These are phyloP conservation scores for Ptychadena robeensis DNA, from an alignment of 2,797 vertebrate species.

Conservation along the genomic window DNA sequence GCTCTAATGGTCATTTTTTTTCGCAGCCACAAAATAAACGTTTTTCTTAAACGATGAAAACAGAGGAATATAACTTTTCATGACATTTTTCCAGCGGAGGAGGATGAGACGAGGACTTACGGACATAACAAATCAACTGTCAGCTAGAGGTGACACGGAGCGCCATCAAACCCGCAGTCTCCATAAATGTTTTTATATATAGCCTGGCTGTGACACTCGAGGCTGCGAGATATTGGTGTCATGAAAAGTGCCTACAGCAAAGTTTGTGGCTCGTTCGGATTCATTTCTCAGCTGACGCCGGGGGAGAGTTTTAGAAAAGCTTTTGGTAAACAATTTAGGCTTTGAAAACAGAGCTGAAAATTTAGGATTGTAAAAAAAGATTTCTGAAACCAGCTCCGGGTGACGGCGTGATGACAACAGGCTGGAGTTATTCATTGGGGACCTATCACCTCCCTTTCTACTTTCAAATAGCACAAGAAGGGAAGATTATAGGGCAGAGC, in stretches of 20 bases:
- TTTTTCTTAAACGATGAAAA: slow-evolving; percentile 30
- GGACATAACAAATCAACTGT: slow-evolving; percentile 59
- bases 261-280: slow-evolving; percentile 36
- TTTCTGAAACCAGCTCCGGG: too few relatives aligned
- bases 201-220: slow-evolving; percentile 55
- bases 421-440: not conserved
- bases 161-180: slow-evolving; percentile 6
- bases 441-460: too few relatives aligned
- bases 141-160: slow-evolving; percentile 44
- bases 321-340: slow-evolving; percentile 36
- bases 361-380: not conserved
- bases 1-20: not conserved
- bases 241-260: slow-evolving; percentile 51
- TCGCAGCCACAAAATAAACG: slow-evolving; percentile 7
- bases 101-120: slow-evolving; percentile 29
- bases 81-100: slow-evolving; percentile 22
- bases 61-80: slow-evolving; percentile 14
- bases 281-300: slow-evolving; percentile 28
- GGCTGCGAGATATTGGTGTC: slow-evolving; percentile 57
- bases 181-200: slow-evolving; percentile 48
- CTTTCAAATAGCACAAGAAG: too few relatives aligned
- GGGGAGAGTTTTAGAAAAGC: slow-evolving; percentile 36
- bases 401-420: too few relatives aligned
- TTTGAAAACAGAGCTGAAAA: slow-evolving; percentile 42
- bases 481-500: too few relatives aligned